Evolutionary conservation across 2,888 invertebrate species (phyloP).

Genomic region (Ectemnius cavifrons): DNA sequence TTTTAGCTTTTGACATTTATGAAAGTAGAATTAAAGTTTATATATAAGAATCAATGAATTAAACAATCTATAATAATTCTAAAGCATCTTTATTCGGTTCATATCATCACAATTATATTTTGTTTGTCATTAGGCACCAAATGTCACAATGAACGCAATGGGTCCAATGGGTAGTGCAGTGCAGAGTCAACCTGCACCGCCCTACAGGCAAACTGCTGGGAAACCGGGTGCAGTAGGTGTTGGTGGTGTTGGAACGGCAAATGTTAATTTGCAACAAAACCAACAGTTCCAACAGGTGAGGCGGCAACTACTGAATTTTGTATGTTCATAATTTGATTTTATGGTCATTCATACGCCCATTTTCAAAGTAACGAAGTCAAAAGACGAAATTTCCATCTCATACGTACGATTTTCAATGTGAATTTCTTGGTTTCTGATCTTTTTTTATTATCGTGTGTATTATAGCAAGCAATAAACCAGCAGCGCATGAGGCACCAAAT

Average conservation of each 20-base stretch:
- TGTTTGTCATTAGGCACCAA: constrained; percentile 82
- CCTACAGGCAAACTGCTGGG: constrained; percentile 83
- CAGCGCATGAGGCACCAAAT: constrained; percentile 85
- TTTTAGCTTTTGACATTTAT: too few species aligned
- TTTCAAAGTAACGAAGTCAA: too few species aligned
- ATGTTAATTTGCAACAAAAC: constrained; percentile 79
- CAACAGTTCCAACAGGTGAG: constrained; percentile 82
- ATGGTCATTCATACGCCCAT: too few species aligned
- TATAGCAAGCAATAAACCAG: constrained; percentile 76
- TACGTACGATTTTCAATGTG: too few species aligned
- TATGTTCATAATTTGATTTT: not conserved
- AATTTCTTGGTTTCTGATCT: too few species aligned
- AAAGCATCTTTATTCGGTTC: too few species aligned
- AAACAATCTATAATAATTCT: too few species aligned
- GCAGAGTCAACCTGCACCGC: constrained; percentile 85
- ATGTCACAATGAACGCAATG: constrained; percentile 91
- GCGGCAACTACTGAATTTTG: constrained; percentile 18
- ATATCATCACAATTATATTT: not conserved
- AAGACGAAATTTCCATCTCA: too few species aligned
- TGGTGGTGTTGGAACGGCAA: constrained; percentile 70
- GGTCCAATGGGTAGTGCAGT: constrained; percentile 79
- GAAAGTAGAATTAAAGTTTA: too few species aligned
- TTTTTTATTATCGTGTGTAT: not conserved
- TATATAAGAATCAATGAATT: too few species aligned
- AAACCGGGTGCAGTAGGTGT: constrained; percentile 76